These are phyloP conservation scores for Propithecus coquereli DNA, from an alignment of 2,113 vertebrate genomes.

Conservation along the genomic window DNA sequence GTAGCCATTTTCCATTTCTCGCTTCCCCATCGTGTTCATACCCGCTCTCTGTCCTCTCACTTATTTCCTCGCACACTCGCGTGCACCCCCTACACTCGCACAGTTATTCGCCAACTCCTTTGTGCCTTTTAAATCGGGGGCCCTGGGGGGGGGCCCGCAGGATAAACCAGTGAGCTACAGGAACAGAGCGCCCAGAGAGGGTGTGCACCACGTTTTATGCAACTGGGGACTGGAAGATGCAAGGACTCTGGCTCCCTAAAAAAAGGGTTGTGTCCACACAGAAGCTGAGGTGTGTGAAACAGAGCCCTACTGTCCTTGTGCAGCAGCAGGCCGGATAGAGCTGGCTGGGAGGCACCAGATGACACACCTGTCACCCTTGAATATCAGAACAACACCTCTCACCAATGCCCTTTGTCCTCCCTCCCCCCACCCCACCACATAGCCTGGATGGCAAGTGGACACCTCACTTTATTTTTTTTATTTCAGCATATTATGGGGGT, in stretches of 20 bases:
- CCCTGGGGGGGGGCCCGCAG: neutral
- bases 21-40: rapidly evolving
- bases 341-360: neutral
- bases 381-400: neutral
- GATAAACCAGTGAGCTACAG: neutral
- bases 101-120: neutral
- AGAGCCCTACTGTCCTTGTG: neutral
- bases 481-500: too few species aligned
- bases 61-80: too few species aligned
- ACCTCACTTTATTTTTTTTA: too few species aligned
- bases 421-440: neutral
- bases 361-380: neutral
- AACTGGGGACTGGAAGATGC: neutral
- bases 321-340: neutral
- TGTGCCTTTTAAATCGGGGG: neutral
- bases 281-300: neutral
- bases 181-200: neutral
- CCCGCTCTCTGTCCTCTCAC: neutral
- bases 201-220: neutral
- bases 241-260: too few species aligned
- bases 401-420: neutral
- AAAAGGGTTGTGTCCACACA: neutral
- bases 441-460: neutral
- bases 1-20: neutral
- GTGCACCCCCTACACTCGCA: neutral